Base-by-base conservation (phyloP, 2,113 vertebrate species). In the Hippotragus niger region DNA sequence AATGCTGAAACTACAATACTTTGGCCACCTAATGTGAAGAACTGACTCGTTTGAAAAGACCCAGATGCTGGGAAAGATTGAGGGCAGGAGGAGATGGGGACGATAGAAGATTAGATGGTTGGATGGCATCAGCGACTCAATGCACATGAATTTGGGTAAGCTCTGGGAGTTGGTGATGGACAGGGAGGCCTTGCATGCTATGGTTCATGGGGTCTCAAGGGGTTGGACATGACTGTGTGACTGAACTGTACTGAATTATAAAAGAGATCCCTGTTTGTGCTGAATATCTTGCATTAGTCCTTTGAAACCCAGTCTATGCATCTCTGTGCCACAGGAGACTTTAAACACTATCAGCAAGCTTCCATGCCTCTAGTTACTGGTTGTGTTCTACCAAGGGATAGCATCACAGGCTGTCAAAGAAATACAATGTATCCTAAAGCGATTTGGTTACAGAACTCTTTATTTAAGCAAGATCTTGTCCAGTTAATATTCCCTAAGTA, bases 1-100 rank as follows among this genome's bases (percentile, higher is more conserved):
- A 5, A 71, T 23, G 67, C 67, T 71, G n/a, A 71, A 67, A 40
- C 19, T 40, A 36, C 67, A 71, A 40, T 23, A 71, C n/a, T 71
- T 40, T 23, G 67, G 67, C n/a, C n/a, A 71, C 19, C 5, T 71
- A 1, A 6, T 71, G 67, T 5, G n/a, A 71, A 23, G 10, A 40
- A 6, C 5, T 40, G 19, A 40, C 67, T 71, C 2, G 0, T 23
- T 40, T 40, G 19, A 40, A 40, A 23, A 40, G 5, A 71, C n/a
- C 19, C 67, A 12, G 10, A 40, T 40, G 19, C n/a, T 71, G 67
- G 67, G 67, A 71, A 40, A 12, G 67, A 40, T 40, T 71, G 67
- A 40, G 19, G 19, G n/a, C 67, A 40, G 19, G 67, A 71, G 21
- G n/a, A 71, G 19, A 71, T 23, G 67, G n/a, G 19, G 19, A 71